phyloP scores from a whole-genome alignment of 2,113 vertebrate species.

The Otolemur garnettii region DNA sequence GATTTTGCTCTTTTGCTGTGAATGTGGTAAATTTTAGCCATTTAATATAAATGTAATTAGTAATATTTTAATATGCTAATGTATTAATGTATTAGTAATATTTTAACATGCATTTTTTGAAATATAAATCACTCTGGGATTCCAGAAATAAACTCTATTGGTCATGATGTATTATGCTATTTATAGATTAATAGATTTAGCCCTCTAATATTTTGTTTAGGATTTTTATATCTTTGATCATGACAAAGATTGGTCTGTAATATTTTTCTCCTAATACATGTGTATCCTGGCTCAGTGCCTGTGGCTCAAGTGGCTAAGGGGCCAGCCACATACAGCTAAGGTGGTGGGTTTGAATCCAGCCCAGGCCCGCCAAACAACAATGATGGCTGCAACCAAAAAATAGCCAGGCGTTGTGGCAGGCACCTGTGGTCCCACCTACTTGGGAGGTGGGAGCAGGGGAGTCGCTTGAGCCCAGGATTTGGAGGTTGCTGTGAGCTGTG shows the following conservation, averaged over 20 bases:
- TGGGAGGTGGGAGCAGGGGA: no score
- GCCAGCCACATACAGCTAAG: no score
- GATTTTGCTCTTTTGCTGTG: not conserved
- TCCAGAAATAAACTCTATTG: not conserved
- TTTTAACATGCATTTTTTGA: not conserved
- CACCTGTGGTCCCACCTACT: no score
- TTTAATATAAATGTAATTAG: not conserved
- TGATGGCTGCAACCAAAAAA: no score
- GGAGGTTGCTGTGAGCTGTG: no score
- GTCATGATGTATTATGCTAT: not conserved
- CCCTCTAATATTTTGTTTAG: slow-evolving; percentile 36
- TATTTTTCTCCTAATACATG: not conserved
- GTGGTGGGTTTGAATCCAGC: no score
- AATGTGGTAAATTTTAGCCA: not conserved
- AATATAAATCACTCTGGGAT: not conserved
- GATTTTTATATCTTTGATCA: slow-evolving; percentile 18
- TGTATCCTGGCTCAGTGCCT: not conserved
- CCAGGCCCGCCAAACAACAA: no score
- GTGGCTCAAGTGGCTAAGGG: no score
- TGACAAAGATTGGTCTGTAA: not conserved
- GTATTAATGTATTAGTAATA: no score
- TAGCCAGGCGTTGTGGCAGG: no score
- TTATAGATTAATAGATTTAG: not conserved
- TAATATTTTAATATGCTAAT: no score
- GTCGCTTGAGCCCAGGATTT: no score